Conservation (phyloP, 2,113 vertebrate species). For the Onychostruthus taczanowskii region DNA sequence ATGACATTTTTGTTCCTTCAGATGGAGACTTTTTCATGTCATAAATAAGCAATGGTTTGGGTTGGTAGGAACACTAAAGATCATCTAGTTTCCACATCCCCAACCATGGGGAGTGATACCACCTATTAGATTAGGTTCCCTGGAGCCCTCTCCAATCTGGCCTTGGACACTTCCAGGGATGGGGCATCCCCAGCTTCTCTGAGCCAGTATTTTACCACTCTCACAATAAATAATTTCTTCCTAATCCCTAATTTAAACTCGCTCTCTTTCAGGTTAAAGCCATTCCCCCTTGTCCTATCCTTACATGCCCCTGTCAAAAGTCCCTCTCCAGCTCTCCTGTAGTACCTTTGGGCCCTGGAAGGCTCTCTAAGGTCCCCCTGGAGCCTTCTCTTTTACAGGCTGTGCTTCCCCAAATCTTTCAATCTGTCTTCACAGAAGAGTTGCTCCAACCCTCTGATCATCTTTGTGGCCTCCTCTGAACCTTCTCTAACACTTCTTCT, state of each 20-base stretch:
- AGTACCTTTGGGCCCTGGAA: background rate
- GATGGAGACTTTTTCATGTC: background rate
- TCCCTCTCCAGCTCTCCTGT: background rate
- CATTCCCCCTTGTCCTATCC: background rate
- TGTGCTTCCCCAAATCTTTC: background rate
- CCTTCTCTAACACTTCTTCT: background rate
- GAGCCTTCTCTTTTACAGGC: background rate
- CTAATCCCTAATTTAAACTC: background rate
- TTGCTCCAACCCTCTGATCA: background rate
- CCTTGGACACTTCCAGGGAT: background rate
- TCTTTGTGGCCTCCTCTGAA: background rate
- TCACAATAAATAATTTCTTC: background rate
- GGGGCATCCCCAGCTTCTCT: background rate
- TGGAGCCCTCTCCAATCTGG: background rate
- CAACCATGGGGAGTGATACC: accelerated
- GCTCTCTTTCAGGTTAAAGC: background rate
- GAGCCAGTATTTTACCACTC: background rate
- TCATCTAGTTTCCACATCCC: background rate
- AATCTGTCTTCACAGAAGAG: background rate
- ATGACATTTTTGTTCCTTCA: background rate
- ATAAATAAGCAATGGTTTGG: background rate
- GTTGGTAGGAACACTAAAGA: background rate
- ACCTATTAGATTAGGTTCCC: background rate
- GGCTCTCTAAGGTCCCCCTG: background rate
- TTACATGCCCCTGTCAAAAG: background rate